Evolutionary conservation across 2,797 vertebrate genomes (phyloP).

Genomic region (Furcifer pardalis): DNA sequence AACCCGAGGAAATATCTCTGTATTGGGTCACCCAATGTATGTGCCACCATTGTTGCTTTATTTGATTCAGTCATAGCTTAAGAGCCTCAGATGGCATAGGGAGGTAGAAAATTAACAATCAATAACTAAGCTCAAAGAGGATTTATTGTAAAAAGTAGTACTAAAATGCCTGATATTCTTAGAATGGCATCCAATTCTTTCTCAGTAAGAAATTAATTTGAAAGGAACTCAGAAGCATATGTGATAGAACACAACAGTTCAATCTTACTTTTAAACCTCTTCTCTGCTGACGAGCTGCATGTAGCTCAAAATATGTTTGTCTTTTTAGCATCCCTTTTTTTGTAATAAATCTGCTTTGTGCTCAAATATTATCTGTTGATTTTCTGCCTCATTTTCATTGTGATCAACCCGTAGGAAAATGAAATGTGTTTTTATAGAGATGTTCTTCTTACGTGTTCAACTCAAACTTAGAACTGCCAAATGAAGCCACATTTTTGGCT

Average conservation of each 20-base stretch:
- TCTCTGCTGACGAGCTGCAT: not conserved
- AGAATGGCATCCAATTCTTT: not conserved
- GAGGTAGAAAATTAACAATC: not conserved
- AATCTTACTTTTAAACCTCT: not conserved
- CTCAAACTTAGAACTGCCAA: too few relatives aligned
- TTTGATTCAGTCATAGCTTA: not conserved
- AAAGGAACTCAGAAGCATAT: not conserved
- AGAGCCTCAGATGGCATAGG: not conserved
- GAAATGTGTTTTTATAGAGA: too few relatives aligned
- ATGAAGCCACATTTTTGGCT: too few relatives aligned
- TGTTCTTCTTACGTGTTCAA: too few relatives aligned
- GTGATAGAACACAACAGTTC: not conserved
- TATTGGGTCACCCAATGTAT: not conserved
- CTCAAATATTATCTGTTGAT: not conserved
- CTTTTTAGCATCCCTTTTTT: not conserved
- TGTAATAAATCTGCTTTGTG: not conserved
- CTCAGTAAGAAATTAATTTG: not conserved
- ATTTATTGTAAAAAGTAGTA: not conserved
- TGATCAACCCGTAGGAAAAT: not conserved
- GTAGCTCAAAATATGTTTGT: not conserved
- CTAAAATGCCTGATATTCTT: not conserved
- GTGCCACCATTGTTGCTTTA: not conserved
- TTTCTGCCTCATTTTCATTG: not conserved
- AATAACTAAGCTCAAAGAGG: not conserved
- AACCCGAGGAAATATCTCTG: not conserved